Evolutionary conservation across 2,113 vertebrate genomes (phyloP), one percentile per base, ranked within the genome.

Genomic region (Rhynchopsitta pachyrhyncha): DNA sequence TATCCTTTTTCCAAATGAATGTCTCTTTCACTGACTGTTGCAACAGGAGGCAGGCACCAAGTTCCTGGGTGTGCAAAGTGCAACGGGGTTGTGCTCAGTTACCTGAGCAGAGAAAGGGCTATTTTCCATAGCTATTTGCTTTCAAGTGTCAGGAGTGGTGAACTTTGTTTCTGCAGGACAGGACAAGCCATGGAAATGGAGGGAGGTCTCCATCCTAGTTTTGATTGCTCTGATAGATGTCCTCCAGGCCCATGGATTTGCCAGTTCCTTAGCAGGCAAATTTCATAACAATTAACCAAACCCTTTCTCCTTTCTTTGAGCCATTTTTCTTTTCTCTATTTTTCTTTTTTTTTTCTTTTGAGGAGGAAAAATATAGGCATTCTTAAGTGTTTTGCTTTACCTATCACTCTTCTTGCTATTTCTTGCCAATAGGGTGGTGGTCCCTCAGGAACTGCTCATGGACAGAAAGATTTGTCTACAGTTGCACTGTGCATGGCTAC

Each of bases 1-100:
- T 0, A 68, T 84, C 81, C 92, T 92, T 82, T 93, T 86, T 95
- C 94, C 89, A 93, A 87, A 7, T 67, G 87, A 89, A 75, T 53
- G 76, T 84, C 75, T 71, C 93, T 82, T 50, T 16, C 75, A 62
- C 47, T 17, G 85, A 53, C 88, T 10, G 41, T 77, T 59, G 77
- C 24, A 13, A 1, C 0, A 29, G 59, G 85, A 80, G 71, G 73
- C 85, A 63, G 70, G 35, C 0, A 7, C 62, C 66, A 27, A 24
- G 27, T 47, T 88, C 69, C 82, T 90, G 82, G 19, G 20, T 11
- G 47, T 25, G 27, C 49, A 6, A 47, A 11, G 79, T 28, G 74
- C 44, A 11, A 33, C 20, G 47, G 69, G 60, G 25, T 4, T 59
- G 47, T 41, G 63, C 75, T 31, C 44, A 33, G 79, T 9, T 28